Evolutionary conservation across 1,140 invertebrate species (phyloP).

Genomic region (Portunus trituberculatus): DNA sequence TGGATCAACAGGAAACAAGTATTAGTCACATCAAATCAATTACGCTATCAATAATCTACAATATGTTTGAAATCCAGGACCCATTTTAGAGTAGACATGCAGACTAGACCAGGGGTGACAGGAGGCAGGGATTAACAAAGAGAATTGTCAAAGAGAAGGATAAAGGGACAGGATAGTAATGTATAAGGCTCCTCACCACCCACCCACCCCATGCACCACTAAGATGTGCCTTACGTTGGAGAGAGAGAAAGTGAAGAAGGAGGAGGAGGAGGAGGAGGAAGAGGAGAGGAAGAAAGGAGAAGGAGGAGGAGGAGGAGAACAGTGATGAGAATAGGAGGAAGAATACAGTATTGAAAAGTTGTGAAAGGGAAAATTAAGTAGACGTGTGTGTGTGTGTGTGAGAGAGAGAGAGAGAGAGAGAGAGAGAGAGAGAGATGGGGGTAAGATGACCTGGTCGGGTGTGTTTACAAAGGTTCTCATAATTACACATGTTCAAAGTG

Average conservation of each 20-base stretch:
- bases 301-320: neutral
- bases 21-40: no score
- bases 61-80: no score
- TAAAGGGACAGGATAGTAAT: no score
- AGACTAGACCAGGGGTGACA: no score
- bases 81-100: no score
- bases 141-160: no score
- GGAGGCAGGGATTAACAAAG: no score
- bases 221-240: no score
- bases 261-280: neutral
- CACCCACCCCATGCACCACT: no score
- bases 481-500: slow-evolving; percentile 14
- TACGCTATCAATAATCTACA: no score
- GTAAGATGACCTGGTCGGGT: neutral
- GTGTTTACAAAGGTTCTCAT: slow-evolving; percentile 22
- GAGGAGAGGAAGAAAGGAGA: neutral
- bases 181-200: no score
- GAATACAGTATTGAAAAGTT: neutral
- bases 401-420: neutral
- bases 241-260: neutral
- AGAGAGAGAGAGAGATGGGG: neutral
- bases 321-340: neutral
- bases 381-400: neutral
- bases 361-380: neutral
- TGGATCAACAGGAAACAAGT: no score